Base-by-base conservation (phyloP, 2,797 vertebrate genomes). In the Lophotriccus pileatus region DNA sequence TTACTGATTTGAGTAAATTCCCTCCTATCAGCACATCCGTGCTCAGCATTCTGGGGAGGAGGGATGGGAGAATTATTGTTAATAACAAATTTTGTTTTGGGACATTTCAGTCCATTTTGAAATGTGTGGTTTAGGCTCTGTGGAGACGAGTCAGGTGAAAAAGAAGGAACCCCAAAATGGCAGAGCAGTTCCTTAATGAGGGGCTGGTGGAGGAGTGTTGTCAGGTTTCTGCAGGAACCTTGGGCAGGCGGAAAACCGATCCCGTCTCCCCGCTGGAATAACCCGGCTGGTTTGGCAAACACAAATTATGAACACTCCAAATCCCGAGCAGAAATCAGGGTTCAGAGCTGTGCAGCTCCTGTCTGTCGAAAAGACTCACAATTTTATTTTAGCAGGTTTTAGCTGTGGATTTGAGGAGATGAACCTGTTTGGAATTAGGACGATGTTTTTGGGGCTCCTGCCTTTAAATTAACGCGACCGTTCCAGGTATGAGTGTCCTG, bases 111-210 rank as follows among this genome's bases (percentile, higher is more conserved):
- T 41, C 50, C 34, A 7, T 52, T 90, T 88, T 66, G 16, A 30
- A 63, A 47, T 2, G 66, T 6, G 27, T 11, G 52, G 67, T 91
- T 94, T 94, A 95, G 89, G 6, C 72, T 94, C 85, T 37, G 32
- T 66, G 88, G 13, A 43, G 90, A 84, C 1, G 34, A 92, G 76
- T 46, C 95, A 95, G 97, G 97, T 97, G 95, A 66, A 94, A 88
- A 90, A 86, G 81, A 41, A 93, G 80, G 85, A 59, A 5, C 64
- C 55, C 87, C 90, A 84, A 95, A 93, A 92, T 87, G 96, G 91
- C 96, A 90, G 95, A 93, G 93, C 75, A 87, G 74, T 90, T 60
- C 43, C 58, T 36, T 58, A 60, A 34, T n/a, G 36, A 82, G 76
- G 69, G 87, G 83, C 78, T 91, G 7, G 6, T 46, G 90, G 47